Percentiles rank a stretch among this genome's conserved stretches.
Conservation (phyloP, 1,140 invertebrate genomes). For the Magallana angulata region DNA sequence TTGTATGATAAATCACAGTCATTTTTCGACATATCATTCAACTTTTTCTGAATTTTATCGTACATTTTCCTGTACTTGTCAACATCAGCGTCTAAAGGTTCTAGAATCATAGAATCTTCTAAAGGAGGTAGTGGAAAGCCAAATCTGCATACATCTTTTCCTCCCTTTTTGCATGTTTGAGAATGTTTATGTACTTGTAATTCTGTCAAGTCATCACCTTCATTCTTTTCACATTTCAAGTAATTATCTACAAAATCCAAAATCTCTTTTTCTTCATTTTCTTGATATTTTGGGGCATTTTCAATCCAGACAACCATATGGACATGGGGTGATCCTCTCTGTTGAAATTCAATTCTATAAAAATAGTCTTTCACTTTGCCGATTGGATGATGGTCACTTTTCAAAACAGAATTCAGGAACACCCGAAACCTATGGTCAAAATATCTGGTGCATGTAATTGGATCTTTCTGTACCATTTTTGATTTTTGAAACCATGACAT, state of each 20-base stretch:
- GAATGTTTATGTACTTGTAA: too few species aligned
- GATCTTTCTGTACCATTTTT: conserved; percentile 43
- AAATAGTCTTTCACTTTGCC: not conserved
- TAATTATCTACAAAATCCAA: too few species aligned
- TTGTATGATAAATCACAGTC: too few species aligned
- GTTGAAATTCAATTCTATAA: conserved; percentile 53
- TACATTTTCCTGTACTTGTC: conserved; percentile 6
- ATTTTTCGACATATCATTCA: too few species aligned
- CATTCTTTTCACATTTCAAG: too few species aligned
- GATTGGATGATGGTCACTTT: conserved; percentile 26
- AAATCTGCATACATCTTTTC: too few species aligned
- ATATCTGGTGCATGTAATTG: conserved; percentile 40
- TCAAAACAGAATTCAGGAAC: not conserved
- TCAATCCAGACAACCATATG: too few species aligned
- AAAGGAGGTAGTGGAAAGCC: conserved; percentile 44
- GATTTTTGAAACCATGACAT: conserved; percentile 37
- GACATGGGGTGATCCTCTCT: conserved; percentile 34
- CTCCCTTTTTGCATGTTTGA: too few species aligned
- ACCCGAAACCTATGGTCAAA: not conserved
- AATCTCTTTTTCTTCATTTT: too few species aligned
- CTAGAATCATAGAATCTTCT: conserved; percentile 53
- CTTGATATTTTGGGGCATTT: too few species aligned
- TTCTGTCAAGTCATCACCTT: too few species aligned
- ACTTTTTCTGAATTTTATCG: too few species aligned
- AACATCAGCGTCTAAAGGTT: conserved; percentile 23